Conservation (phyloP, 2,888 invertebrate species). For the Toxonevra muliebris region DNA sequence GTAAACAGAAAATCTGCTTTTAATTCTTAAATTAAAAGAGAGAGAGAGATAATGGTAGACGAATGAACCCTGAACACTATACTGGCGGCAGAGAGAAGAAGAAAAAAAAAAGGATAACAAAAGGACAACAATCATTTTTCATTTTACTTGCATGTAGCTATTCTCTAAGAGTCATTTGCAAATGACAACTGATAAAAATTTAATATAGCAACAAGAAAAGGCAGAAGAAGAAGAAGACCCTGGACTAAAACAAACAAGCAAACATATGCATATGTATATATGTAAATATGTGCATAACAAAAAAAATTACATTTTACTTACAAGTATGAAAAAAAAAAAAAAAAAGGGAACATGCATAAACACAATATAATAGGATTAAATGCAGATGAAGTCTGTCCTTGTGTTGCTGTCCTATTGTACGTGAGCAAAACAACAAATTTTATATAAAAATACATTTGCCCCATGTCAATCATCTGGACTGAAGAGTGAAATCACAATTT, state of each 20-base stretch:
- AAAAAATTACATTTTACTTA: too few relatives aligned
- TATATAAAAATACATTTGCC: neutral
- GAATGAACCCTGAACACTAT: too few relatives aligned
- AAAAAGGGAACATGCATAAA: constrained; percentile 13
- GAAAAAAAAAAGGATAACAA: neutral
- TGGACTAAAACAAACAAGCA: neutral
- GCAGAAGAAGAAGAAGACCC: constrained; percentile 32
- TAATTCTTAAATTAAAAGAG: neutral
- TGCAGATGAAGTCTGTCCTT: constrained; percentile 23
- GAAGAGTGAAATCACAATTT: neutral
- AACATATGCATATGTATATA: neutral
- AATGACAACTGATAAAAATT: constrained; percentile 57
- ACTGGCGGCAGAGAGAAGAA: too few relatives aligned
- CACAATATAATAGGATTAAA: constrained; percentile 37
- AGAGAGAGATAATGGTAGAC: neutral
- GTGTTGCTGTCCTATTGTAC: too few relatives aligned
- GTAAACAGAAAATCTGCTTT: too few relatives aligned
- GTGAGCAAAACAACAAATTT: too few relatives aligned
- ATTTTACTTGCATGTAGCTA: neutral
- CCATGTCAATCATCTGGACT: neutral
- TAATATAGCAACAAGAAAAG: constrained; percentile 54
- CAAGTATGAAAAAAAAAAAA: too few relatives aligned
- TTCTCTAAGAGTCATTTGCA: constrained; percentile 42
- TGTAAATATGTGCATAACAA: neutral
- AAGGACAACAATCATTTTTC: constrained; percentile 18